Evolutionary conservation across 1,140 invertebrate species (phyloP), one percentile per base, ranked within the genome.

Genomic region (Notospermus geniculatus): DNA sequence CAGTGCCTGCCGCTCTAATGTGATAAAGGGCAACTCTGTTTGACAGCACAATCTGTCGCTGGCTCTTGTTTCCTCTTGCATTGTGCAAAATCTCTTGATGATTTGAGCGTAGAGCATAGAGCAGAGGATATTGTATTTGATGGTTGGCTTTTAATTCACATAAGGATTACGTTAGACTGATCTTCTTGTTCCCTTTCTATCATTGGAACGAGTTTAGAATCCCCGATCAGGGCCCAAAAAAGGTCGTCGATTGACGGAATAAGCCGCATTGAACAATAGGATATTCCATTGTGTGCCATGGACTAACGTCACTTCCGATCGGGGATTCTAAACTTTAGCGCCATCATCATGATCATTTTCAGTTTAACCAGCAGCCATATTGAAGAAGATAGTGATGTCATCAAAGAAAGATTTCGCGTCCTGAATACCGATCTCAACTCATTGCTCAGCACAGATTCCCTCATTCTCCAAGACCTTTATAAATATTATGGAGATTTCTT

Each of bases 401-500:
- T 55, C 19, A 55, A 59, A 28, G 72, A 74, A 56, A 62, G 63
- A 25, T 53, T 66, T 2, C 46, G 72, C 2, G 69, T 74, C 27
- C 68, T 71, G 30, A 57, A 60, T 13, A 59, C 62, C 1, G 39
- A 64, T 15, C 1, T 54, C 61, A 22, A 15, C 59, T 1, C 54
- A 68, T 9, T 23, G 46, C 7, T 19, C 59, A 29, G 5, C n/a
- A 59, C 65, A 0, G 74, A 77, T 54, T 68, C 71, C 53, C 59
- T 80, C 7, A 59, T 80, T 15, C 57, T 78, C 11, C 76, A 77
- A 50, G 72, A 83, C 39, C 55, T 84, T 15, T 73, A 73, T 2
- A 93, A 92, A 74, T 86, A 85, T 69, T 76, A 73, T 46, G 77
- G 86, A 0, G 83, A 84, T 2, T 82, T 89, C 54, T 73, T 86